Base-by-base conservation (phyloP, 1,140 invertebrate genomes). In the Tetranychus urticae region DNA sequence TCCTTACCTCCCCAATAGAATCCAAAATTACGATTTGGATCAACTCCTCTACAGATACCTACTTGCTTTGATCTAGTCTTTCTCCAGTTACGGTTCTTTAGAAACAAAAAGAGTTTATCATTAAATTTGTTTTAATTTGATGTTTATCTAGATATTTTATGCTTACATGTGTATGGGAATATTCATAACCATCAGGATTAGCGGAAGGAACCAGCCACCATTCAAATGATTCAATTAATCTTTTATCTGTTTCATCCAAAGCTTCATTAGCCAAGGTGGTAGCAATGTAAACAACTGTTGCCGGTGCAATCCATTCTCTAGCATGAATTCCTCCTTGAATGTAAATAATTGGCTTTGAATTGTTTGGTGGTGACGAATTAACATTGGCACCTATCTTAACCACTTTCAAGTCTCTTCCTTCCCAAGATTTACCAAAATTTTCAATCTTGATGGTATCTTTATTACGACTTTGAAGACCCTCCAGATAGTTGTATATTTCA, bases 321-420 rank as follows among this genome's bases (percentile, higher is more conserved):
- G 82, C 83, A 67, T 86, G 89, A 67, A 89, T 87, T 12, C 77
- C 77, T 66, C 76, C 77, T 65, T 80, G 79, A 31, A 81, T 77
- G 75, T 77, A 80, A 62, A 81, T 74, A 0, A 73, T 72, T 2
- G 76, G 73, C 64, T 78, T 76, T 10, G 10, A 42, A 42, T 6
- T 10, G 39, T 42, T 42, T 5, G 10, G 23, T 23, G 23, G 23
- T 10, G 57, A 63, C 0, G 71, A 72, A 13, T 4, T 8, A 7
- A 14, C 45, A 31, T 61, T 61, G 8, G 13, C 37, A 36, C 60
- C 60, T 14, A 62, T 60, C 48, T 58, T 56, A 3, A 66, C 2
- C 4, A 64, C 2, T 14, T n/a, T n/a, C 7, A 66, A 23, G 31
- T 59, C 48, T 33, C 75, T 65, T 2, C 69, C 70, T 62, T 77